These are phyloP conservation scores for human DNA, from an alignment of 2,113 vertebrate species.

Conservation along the genomic window DNA sequence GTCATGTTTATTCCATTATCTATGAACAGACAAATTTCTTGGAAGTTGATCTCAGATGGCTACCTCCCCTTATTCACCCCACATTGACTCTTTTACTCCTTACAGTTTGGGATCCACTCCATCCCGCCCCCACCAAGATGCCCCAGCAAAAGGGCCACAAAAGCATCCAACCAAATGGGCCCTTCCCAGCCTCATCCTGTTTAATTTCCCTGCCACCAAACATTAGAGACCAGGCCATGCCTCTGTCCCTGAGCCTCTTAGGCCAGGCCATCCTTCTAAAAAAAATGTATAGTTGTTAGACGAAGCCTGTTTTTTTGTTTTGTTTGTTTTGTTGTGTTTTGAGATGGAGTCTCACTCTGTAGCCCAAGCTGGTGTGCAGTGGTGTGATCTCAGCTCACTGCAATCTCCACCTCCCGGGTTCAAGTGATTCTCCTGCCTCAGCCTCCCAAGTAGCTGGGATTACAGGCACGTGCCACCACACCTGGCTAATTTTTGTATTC, in stretches of 20 bases:
- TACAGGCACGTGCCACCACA: too few species aligned
- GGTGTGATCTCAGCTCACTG: too few species aligned
- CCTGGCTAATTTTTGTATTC: too few species aligned
- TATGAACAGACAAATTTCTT: not conserved
- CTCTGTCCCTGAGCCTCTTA: not conserved
- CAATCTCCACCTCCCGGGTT: too few species aligned
- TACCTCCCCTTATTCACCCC: not conserved
- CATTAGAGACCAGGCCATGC: not conserved
- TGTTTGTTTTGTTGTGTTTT: not conserved
- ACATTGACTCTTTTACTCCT: not conserved
- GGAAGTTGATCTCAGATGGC: not conserved
- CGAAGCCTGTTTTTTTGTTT: not conserved
- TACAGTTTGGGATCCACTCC: not conserved
- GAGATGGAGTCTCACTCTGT: too few species aligned
- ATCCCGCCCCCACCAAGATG: fast-evolving
- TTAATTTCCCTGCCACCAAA: not conserved
- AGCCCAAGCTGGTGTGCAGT: too few species aligned
- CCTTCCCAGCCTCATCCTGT: not conserved
- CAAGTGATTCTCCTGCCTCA: too few species aligned
- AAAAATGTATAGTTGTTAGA: not conserved
- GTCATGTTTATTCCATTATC: not conserved
- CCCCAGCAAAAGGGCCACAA: not conserved
- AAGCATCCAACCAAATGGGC: not conserved
- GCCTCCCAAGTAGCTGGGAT: too few species aligned
- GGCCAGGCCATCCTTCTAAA: not conserved